phyloP scores from a whole-genome alignment of 2,797 vertebrate genomes.

The Enteromius trimaculatus region DNA sequence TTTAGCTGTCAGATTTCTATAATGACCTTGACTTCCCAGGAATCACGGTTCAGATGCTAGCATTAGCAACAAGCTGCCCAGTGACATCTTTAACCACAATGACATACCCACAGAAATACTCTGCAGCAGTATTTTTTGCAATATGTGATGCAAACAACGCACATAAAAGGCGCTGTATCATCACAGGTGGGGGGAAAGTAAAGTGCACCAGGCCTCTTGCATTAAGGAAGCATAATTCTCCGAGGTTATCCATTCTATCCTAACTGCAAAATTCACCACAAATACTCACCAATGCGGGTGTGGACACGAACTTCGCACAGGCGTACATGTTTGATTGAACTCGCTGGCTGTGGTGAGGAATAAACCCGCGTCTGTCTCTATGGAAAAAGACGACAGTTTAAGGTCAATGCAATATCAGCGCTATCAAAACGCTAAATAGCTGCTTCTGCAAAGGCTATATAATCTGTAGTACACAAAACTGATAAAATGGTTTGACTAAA shows the following conservation, averaged over 20 bases:
- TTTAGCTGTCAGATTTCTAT: background rate
- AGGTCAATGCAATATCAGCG: conserved; percentile 56
- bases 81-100: conserved; percentile 21
- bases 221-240: background rate
- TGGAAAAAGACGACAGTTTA: conserved; percentile 42
- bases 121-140: background rate
- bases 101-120: background rate
- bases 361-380: conserved; percentile 54
- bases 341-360: conserved; percentile 30
- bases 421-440: conserved; percentile 6
- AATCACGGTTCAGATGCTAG: conserved; percentile 38
- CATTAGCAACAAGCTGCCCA: conserved; percentile 18
- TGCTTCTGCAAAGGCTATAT: background rate
- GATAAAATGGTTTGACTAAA: accelerated
- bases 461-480: background rate
- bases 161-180: background rate
- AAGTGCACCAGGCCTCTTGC: conserved; percentile 27
- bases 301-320: conserved; percentile 83
- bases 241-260: no score
- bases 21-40: conserved; percentile 56
- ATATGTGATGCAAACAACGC: background rate
- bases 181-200: no score
- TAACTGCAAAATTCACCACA: conserved; percentile 46
- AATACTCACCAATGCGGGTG: conserved; percentile 81
- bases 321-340: conserved; percentile 73